Evolutionary conservation across 2,797 vertebrate species (phyloP), one percentile per base, ranked within the genome.

Genomic region (Sylvilagus floridanus): DNA sequence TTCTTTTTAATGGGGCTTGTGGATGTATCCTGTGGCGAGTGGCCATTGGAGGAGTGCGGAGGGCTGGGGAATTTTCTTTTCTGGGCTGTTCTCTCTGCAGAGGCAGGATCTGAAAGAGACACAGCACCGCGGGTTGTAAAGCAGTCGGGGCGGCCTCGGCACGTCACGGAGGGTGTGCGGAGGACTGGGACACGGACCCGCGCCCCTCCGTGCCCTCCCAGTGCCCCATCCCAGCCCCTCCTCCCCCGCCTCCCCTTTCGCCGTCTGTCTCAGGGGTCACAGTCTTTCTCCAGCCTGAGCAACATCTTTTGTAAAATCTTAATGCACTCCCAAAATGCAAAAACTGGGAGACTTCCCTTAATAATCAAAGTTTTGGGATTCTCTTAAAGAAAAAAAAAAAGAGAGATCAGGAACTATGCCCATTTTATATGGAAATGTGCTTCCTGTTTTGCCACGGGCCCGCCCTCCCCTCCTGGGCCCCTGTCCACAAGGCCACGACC

Each of bases 1-100:
- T 99, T 99, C 98, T 99, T 99, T 98, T 99, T 99, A 96, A 99
- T 97, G 75, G 99, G 99, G 97, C 99, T 99, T 66, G 99, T 98
- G n/a, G 99, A 99, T 63, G 99, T 98, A 97, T 99, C 99, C 90
- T 99, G 98, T 21, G 99, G 99, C 57, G 99, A 99, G 97, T 99
- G 99, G 94, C 99, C 99, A 97, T 99, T 99, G 97, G 99, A 99
- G 73, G 99, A 99, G 97, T 99, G 99, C 76, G 99, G 99, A 94
- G 99, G 99, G 98, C 99, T 99, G 26, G 99, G 99, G 91, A 99
- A 98, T 98, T 99, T 99, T 95, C 99, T 98, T 98, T 99, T 99
- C 97, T 99, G 99, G 96, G 99, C 98, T 77, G 98, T 94, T 93
- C 99, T 98, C 97, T 99, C 99, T 10, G 98, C 98, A 98, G 99